Conservation (phyloP, 2,113 vertebrate species). For the Crypturellus undulatus region DNA sequence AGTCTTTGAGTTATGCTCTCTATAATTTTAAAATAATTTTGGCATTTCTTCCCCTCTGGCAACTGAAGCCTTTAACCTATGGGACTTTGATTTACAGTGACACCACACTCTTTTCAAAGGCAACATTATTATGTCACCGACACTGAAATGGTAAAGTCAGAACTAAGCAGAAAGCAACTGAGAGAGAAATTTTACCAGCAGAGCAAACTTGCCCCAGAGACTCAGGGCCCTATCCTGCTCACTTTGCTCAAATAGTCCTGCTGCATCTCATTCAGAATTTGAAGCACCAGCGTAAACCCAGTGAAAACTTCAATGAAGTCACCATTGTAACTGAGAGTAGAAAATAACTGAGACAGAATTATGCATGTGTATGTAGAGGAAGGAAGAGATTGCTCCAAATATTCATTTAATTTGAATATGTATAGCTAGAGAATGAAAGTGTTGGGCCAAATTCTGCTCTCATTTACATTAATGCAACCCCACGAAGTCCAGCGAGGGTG, state of each 20-base stretch:
- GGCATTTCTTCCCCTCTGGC: background rate
- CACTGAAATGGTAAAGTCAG: slow-evolving; percentile 16
- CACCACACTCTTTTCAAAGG: slow-evolving; percentile 53
- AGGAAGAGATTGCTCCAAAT: slow-evolving; percentile 43
- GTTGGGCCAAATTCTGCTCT: slow-evolving; percentile 60
- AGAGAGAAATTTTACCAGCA: background rate
- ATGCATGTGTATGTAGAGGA: slow-evolving; percentile 12
- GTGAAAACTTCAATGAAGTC: slow-evolving; percentile 13
- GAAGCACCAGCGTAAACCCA: background rate
- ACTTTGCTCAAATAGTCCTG: background rate
- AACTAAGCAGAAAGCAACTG: slow-evolving; percentile 51
- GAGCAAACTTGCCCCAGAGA: background rate
- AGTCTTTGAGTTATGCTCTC: slow-evolving; percentile 31
- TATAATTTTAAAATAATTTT: slow-evolving; percentile 64
- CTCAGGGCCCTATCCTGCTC: background rate
- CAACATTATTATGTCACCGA: slow-evolving; percentile 35
- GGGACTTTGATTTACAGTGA: slow-evolving; percentile 47
- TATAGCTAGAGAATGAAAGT: slow-evolving; percentile 48
- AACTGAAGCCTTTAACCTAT: background rate
- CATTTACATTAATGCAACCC: slow-evolving; percentile 53
- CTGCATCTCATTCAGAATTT: background rate
- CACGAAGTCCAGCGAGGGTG: slow-evolving; percentile 27
- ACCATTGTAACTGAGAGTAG: slow-evolving; percentile 4
- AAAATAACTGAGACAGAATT: slow-evolving; percentile 29
- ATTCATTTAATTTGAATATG: slow-evolving; percentile 65